phyloP scores from a whole-genome alignment of 2,797 vertebrate species.

The Lerista edwardsae region DNA sequence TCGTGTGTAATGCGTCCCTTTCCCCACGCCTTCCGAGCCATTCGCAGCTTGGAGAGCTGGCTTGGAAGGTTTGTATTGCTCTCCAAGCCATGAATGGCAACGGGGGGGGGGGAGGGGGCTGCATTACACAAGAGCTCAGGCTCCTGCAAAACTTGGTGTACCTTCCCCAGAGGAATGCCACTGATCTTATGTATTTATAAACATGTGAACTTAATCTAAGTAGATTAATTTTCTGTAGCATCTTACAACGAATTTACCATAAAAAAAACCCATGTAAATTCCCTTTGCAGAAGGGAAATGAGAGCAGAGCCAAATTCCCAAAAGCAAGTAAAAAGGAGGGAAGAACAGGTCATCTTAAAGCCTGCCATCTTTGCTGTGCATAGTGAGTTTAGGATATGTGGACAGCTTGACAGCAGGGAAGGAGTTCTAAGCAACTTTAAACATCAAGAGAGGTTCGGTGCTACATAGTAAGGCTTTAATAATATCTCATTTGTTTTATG shows the following conservation, averaged over 20 bases:
- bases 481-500: constrained; percentile 18
- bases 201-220: not conserved
- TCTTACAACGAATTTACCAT: constrained; percentile 19
- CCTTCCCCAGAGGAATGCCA: too few species aligned
- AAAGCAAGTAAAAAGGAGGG: not conserved
- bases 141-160: too few species aligned
- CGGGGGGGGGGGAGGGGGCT: too few species aligned
- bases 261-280: too few species aligned
- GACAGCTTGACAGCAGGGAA: constrained; percentile 6
- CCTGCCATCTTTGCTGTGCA: not conserved
- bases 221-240: not conserved
- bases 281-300: not conserved
- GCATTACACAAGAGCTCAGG: too few species aligned
- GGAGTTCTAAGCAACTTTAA: constrained; percentile 15
- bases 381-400: not conserved
- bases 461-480: not conserved
- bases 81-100: too few species aligned
- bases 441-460: not conserved
- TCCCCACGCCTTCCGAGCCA: too few species aligned
- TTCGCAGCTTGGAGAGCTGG: too few species aligned
- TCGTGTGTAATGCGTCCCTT: too few species aligned
- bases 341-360: not conserved
- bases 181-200: too few species aligned
- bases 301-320: not conserved
- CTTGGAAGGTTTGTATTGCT: too few species aligned